These are phyloP conservation scores for Agrilus mali DNA, from an alignment of 2,888 invertebrate species.

Conservation along the genomic window DNA sequence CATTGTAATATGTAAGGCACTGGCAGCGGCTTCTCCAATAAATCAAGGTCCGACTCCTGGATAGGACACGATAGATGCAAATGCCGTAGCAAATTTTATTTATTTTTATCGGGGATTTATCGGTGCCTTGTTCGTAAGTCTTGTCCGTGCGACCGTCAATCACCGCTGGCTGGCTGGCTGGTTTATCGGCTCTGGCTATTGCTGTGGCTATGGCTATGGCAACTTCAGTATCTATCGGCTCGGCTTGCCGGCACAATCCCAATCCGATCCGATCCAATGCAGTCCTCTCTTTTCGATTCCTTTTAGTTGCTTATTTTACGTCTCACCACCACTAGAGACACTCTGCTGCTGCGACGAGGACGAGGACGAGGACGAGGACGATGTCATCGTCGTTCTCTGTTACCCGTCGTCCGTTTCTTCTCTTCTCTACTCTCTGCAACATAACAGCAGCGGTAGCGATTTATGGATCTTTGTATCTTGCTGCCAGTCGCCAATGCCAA, in stretches of 20 bases:
- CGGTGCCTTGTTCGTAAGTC: conserved; percentile 22
- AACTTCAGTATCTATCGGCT: conserved; percentile 16
- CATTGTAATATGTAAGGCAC: too few relatives aligned
- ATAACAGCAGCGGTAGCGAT: not conserved
- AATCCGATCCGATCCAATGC: too few relatives aligned
- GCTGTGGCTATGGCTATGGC: too few relatives aligned
- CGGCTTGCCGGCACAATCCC: too few relatives aligned
- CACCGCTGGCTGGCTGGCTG: conserved; percentile 21
- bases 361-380: too few relatives aligned
- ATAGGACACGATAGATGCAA: conserved; percentile 20
- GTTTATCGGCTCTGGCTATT: conserved; percentile 19
- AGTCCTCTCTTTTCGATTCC: not conserved
- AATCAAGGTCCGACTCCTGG: conserved; percentile 17
- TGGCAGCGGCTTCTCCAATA: conserved; percentile 17
- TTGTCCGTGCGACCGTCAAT: conserved; percentile 23
- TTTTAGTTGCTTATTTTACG: too few relatives aligned
- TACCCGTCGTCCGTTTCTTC: not conserved
- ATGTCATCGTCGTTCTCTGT: too few relatives aligned
- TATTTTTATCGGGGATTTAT: conserved; percentile 22
- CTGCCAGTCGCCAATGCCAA: conserved; percentile 13
- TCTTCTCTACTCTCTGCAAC: not conserved
- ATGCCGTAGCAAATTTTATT: conserved; percentile 22
- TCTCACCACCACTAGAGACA: too few relatives aligned
- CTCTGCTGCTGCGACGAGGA: too few relatives aligned
- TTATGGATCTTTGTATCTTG: conserved; percentile 7